Base-by-base conservation (phyloP, 2,113 vertebrate species). In the Fregata magnificens region DNA sequence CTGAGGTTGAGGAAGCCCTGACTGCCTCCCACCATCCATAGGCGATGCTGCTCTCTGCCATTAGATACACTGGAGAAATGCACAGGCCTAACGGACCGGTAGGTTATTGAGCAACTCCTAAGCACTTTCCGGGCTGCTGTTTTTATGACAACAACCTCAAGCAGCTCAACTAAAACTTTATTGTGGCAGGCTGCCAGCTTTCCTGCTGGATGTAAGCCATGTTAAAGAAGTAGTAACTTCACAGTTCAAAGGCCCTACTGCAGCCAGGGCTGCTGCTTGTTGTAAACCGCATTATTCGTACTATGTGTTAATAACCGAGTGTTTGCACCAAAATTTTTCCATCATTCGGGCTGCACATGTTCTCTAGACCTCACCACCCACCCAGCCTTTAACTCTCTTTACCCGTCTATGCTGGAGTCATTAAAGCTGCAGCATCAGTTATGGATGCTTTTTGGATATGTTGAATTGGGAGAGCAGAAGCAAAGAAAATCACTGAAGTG, bases 11-110 rank as follows among this genome's bases (percentile, higher is more conserved):
- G 58, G 42, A 29, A 36, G 42, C 67, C 42, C 36, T 11, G 20
- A 22, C 13, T 0, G 2, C n/a, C 40, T 55, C 32, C 50, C n/a
- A 15, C 61, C 12, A 12, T 20, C 44, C 7, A 2, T 5, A 20
- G 32, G 15, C 1, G 3, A 21, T 2, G 13, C 49, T 0, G 4
- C 17, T 28, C 14, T 36, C 38, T 0, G 10, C 31, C 26, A 2
- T 14, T 8, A 17, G 45, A 7, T 18, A 8, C 5, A 1, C 4
- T 4, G 25, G 56, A 71, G 66, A 62, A 34, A 25, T 2, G 16
- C 29, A 13, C 7, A 5, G 31, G 40, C 16, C 42, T 40, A 45
- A 40, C 0, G 5, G 22, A 26, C 20, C 5, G 2, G 32, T 6
- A 34, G 34, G 77, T 42, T 34, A 63, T 3, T 7, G 32, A 45